Evolutionary conservation across 2,888 invertebrate species (phyloP).

Genomic region (Lumbricus terrestris): DNA sequence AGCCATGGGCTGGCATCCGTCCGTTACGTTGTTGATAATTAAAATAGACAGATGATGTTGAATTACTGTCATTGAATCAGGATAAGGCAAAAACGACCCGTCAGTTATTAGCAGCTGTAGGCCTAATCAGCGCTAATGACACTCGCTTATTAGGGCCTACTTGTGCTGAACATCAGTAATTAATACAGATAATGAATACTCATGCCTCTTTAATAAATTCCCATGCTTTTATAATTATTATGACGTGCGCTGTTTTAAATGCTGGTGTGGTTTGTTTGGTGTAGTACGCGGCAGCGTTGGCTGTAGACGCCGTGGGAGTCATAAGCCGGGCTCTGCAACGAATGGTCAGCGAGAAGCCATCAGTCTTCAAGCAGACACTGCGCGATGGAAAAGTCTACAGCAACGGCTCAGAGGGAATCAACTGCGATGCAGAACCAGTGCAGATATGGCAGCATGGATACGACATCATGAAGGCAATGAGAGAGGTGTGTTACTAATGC

Average conservation of each 20-base stretch:
- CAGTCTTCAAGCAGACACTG: background rate
- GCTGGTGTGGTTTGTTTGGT: background rate
- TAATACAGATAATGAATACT: too few species aligned
- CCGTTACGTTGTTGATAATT: too few species aligned
- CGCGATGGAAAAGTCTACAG: conserved; percentile 75
- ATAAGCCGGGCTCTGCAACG: conserved; percentile 19
- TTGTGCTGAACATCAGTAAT: too few species aligned
- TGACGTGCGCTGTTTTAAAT: background rate
- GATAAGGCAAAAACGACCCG: too few species aligned
- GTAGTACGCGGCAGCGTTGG: conserved; percentile 32
- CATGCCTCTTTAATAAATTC: too few species aligned
- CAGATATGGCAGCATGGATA: conserved; percentile 58
- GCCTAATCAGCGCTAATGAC: too few species aligned
- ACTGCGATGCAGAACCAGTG: conserved; percentile 52
- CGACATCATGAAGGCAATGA: conserved; percentile 29
- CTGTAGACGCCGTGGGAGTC: conserved; percentile 21
- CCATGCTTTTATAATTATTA: too few species aligned
- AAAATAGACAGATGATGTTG: too few species aligned
- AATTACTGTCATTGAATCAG: too few species aligned
- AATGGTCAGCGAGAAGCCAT: conserved; percentile 10
- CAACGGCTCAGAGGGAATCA: conserved; percentile 22
- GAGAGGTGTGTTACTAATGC: conserved; percentile 19
- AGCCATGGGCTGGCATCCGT: too few species aligned
- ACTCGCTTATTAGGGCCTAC: too few species aligned
- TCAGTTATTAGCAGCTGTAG: too few species aligned